Conservation (phyloP, 2,888 invertebrate genomes). For the Sarcophaga rosellei region DNA sequence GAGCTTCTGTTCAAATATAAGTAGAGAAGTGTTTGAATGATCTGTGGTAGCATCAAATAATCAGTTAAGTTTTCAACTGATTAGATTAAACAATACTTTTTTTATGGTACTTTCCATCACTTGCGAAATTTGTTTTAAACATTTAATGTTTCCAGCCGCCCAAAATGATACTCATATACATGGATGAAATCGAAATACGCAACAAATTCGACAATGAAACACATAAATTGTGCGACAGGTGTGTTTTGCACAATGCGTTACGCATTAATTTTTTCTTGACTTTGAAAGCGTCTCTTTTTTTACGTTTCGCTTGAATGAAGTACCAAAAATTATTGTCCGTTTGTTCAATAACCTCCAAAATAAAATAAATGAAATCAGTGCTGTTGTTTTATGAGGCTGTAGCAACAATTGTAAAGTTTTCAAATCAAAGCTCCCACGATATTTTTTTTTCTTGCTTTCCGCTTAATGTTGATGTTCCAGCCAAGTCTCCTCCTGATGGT, state of each 20-base stretch:
- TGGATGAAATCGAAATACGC: background rate
- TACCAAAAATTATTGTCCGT: conserved; percentile 20
- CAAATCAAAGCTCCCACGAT: conserved; percentile 66
- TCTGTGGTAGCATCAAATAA: background rate
- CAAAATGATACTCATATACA: background rate
- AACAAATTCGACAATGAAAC: conserved; percentile 51
- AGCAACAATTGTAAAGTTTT: background rate
- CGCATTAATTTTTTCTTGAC: conserved; percentile 50
- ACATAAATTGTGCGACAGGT: conserved; percentile 68
- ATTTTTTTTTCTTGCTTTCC: conserved; percentile 7
- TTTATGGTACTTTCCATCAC: background rate
- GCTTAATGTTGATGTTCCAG: too few relatives aligned
- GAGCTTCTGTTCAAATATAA: too few relatives aligned
- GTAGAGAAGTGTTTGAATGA: background rate
- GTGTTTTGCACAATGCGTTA: conserved; percentile 60
- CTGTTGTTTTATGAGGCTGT: background rate
- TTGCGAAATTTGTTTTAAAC: background rate
- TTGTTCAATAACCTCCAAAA: conserved; percentile 40
- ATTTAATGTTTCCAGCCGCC: background rate
- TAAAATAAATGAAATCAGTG: conserved; percentile 22
- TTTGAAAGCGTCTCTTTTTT: conserved; percentile 1
- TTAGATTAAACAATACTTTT: background rate
- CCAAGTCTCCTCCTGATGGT: conserved; percentile 10
- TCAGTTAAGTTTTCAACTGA: background rate
- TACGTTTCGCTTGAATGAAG: conserved; percentile 8